These are phyloP conservation scores for Heliconius ethilla DNA, from an alignment of 2,888 invertebrate genomes.

Conservation along the genomic window DNA sequence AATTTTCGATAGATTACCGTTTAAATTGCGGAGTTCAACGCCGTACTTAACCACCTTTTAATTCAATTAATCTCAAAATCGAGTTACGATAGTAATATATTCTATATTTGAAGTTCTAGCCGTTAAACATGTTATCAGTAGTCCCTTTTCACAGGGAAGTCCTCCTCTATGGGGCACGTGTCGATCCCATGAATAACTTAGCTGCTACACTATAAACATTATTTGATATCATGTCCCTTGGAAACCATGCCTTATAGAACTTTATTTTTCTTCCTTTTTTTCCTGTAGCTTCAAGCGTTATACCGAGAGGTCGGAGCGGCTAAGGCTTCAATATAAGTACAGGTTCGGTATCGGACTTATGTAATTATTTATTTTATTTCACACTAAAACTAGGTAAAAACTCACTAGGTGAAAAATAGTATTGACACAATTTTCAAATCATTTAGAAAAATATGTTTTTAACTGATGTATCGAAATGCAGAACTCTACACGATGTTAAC, in stretches of 20 bases:
- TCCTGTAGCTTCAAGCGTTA: too few species aligned
- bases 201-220: slow-evolving; percentile 1
- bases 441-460: too few species aligned
- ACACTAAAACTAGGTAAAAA: too few species aligned
- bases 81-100: slow-evolving; percentile 29
- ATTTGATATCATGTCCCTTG: background rate
- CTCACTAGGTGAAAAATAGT: too few species aligned
- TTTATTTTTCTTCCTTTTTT: too few species aligned
- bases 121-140: slow-evolving; percentile 26
- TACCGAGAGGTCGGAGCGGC: too few species aligned
- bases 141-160: slow-evolving; percentile 18
- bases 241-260: background rate
- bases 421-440: too few species aligned
- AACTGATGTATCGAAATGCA: too few species aligned
- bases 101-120: slow-evolving; percentile 27
- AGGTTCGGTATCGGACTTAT: too few species aligned
- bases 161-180: slow-evolving; percentile 22
- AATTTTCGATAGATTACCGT: background rate
- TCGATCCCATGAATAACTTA: slow-evolving; percentile 28
- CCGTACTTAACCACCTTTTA: background rate
- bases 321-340: too few species aligned
- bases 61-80: background rate
- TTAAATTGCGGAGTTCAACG: background rate
- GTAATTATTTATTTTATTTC: too few species aligned
- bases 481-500: too few species aligned